phyloP scores from a whole-genome alignment of 2,888 invertebrate genomes.

The Listrodromus nycthemerus region DNA sequence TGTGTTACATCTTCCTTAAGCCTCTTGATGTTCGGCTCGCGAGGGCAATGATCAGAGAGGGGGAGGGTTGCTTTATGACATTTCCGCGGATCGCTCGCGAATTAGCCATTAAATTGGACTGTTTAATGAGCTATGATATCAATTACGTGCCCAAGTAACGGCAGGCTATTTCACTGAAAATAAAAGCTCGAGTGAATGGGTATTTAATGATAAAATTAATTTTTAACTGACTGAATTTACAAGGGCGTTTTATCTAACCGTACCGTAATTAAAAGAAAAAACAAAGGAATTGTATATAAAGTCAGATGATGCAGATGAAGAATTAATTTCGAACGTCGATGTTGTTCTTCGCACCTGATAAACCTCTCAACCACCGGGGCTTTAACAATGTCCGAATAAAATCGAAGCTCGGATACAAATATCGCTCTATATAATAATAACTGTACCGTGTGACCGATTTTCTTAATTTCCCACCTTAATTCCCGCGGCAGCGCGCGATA shows the following conservation, averaged over 20 bases:
- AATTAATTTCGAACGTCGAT: too few species aligned
- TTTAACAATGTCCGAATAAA: background rate
- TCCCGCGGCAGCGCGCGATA: conserved; percentile 3
- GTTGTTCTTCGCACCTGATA: too few species aligned
- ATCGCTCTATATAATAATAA: background rate
- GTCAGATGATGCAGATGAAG: too few species aligned
- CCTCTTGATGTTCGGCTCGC: conserved; percentile 15
- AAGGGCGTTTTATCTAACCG: background rate
- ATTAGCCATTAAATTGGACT: background rate
- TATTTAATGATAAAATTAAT: background rate
- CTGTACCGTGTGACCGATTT: background rate
- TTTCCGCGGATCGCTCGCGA: conserved; percentile 2
- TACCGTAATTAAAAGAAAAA: background rate
- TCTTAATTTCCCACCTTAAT: background rate
- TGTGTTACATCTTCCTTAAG: background rate
- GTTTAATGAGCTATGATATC: background rate
- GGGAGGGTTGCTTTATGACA: background rate
- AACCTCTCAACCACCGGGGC: too few species aligned
- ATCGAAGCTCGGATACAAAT: background rate
- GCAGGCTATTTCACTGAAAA: background rate
- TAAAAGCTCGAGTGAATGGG: background rate
- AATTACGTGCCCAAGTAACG: too few species aligned
- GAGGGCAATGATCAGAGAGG: background rate
- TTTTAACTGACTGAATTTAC: background rate
- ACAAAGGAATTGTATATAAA: background rate